Evolutionary conservation across 1,140 invertebrate species (phyloP).

Genomic region (Meteorus sp.): DNA sequence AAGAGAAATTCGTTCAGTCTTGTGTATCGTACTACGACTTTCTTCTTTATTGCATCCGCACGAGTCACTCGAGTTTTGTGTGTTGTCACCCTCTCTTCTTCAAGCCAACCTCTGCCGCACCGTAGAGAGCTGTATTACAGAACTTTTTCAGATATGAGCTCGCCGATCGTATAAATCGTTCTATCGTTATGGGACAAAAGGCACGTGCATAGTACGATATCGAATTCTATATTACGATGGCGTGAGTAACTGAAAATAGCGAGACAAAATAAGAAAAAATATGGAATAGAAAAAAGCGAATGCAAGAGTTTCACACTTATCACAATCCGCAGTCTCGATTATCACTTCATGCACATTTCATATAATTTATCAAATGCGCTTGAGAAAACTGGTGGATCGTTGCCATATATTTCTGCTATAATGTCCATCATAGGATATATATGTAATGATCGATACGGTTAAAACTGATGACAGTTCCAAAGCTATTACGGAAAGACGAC

Average conservation of each 20-base stretch:
- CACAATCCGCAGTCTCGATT: background rate
- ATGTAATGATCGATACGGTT: background rate
- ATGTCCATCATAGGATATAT: background rate
- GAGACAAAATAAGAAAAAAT: background rate
- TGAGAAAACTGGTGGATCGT: background rate
- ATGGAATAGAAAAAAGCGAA: background rate
- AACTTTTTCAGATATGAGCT: slow-evolving; percentile 29
- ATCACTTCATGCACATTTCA: slow-evolving; percentile 9
- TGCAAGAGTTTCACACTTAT: slow-evolving; percentile 12
- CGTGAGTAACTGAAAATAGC: background rate
- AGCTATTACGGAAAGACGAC: slow-evolving; percentile 1
- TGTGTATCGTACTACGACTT: slow-evolving; percentile 23
- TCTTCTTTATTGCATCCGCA: slow-evolving; percentile 26
- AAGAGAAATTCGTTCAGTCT: slow-evolving; percentile 12
- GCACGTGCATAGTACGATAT: slow-evolving; percentile 14
- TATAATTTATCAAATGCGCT: slow-evolving; percentile 18
- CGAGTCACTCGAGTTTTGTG: slow-evolving; percentile 15
- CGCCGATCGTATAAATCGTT: slow-evolving; percentile 31
- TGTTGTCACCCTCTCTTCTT: background rate
- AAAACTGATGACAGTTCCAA: slow-evolving; percentile 12
- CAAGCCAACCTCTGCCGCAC: slow-evolving; percentile 5
- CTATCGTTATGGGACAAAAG: slow-evolving; percentile 24
- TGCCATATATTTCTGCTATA: slow-evolving; percentile 1
- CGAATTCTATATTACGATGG: slow-evolving; percentile 6
- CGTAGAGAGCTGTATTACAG: slow-evolving; percentile 14